phyloP scores from a whole-genome alignment of 2,888 invertebrate genomes.

The Cataglyphis cursor region DNA sequence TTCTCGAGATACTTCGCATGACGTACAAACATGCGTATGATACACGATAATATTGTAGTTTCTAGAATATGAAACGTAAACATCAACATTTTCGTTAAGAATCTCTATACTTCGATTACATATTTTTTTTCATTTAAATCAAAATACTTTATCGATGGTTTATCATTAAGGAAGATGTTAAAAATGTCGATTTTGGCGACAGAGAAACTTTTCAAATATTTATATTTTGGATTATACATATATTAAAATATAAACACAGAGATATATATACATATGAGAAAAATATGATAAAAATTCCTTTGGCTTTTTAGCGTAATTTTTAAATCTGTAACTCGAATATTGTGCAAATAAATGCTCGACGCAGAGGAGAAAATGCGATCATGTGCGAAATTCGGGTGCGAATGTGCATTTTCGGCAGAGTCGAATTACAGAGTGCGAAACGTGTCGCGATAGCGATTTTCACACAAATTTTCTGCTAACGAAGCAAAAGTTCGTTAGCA shows the following conservation, averaged over 20 bases:
- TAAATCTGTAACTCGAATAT: background rate
- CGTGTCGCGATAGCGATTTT: constrained; percentile 15
- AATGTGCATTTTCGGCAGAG: constrained; percentile 1
- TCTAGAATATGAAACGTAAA: background rate
- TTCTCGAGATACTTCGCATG: constrained; percentile 18
- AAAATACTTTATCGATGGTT: background rate
- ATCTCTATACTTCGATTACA: background rate
- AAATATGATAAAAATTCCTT: background rate
- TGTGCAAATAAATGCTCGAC: constrained; percentile 13
- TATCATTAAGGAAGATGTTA: background rate
- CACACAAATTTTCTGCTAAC: constrained; percentile 39
- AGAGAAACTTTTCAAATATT: background rate
- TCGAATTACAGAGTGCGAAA: background rate
- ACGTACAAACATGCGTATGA: background rate
- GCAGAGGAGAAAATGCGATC: background rate
- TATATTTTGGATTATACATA: background rate
- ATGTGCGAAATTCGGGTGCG: background rate
- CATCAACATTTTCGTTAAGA: background rate
- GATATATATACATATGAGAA: background rate
- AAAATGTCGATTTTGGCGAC: background rate
- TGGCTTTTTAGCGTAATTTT: background rate
- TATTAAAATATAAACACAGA: background rate
- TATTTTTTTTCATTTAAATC: background rate
- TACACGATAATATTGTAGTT: too few relatives aligned
- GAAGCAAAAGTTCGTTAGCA: constrained; percentile 46